Evolutionary conservation across 2,797 vertebrate species (phyloP).

Genomic region (Peromyscus attwateri): DNA sequence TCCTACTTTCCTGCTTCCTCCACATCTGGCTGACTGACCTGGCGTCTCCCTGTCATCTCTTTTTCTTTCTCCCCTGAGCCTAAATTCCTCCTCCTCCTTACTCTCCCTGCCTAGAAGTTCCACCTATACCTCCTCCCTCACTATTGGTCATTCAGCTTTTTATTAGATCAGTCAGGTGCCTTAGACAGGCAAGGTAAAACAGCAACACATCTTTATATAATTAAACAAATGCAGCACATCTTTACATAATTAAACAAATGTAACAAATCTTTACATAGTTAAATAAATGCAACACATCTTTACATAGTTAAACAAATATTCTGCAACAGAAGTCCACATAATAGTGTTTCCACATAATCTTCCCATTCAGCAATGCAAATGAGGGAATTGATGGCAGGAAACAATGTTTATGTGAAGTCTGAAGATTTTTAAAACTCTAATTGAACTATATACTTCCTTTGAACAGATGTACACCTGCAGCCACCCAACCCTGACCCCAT

Average conservation of each 20-base stretch:
- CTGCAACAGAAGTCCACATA: not conserved
- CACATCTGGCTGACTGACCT: not conserved
- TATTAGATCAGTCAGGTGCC: not conserved
- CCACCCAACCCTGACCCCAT: fast-evolving
- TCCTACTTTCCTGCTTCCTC: not conserved
- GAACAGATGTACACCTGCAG: not conserved
- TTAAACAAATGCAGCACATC: not conserved
- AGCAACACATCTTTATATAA: too few species aligned
- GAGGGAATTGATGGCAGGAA: not conserved
- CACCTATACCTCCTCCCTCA: not conserved
- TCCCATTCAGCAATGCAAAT: not conserved
- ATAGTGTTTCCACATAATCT: not conserved
- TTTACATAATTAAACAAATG: too few species aligned
- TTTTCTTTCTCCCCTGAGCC: not conserved
- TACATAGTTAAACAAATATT: not conserved
- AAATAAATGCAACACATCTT: not conserved
- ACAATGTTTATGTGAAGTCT: not conserved
- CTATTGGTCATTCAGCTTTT: not conserved
- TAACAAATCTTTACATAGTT: not conserved
- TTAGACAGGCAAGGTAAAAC: not conserved
- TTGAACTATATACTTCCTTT: not conserved
- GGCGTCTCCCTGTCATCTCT: not conserved
- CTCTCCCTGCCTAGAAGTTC: not conserved
- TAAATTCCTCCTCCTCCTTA: not conserved
- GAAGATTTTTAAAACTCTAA: not conserved